phyloP scores from a whole-genome alignment of 2,888 invertebrate genomes.

The Sacculina carcini region DNA sequence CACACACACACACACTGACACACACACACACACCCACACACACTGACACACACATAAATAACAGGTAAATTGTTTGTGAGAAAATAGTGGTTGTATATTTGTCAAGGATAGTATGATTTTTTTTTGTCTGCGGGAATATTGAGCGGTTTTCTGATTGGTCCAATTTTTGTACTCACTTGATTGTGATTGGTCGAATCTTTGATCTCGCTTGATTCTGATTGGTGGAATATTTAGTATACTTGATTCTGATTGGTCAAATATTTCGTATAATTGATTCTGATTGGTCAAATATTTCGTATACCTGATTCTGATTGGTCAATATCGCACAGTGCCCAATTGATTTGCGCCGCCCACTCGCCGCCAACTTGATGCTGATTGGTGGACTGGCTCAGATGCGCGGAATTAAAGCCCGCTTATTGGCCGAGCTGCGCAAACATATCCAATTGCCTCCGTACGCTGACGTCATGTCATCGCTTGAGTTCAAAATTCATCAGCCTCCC shows the following conservation, averaged over 20 bases:
- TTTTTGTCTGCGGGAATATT: neutral
- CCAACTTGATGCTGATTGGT: constrained; percentile 61
- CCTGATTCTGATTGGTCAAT: constrained; percentile 14
- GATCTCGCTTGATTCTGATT: too few relatives aligned
- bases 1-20: too few relatives aligned
- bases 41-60: too few relatives aligned
- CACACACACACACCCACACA: too few relatives aligned
- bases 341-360: constrained; percentile 42
- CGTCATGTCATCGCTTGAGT: constrained; percentile 31
- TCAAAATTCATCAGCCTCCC: constrained; percentile 56
- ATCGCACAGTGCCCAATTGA: constrained; percentile 66
- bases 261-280: constrained; percentile 11
- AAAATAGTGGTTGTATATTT: too few relatives aligned
- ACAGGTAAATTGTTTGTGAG: too few relatives aligned
- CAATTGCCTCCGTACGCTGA: constrained; percentile 30
- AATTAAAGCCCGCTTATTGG: constrained; percentile 45
- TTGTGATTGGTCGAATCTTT: too few relatives aligned
- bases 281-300: neutral
- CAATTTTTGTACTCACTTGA: too few relatives aligned
- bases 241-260: constrained; percentile 14
- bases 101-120: neutral
- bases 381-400: constrained; percentile 63
- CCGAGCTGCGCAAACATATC: constrained; percentile 43
- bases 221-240: neutral
- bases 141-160: too few relatives aligned